phyloP scores from a whole-genome alignment of 2,797 vertebrate species.

The Sylvilagus floridanus region DNA sequence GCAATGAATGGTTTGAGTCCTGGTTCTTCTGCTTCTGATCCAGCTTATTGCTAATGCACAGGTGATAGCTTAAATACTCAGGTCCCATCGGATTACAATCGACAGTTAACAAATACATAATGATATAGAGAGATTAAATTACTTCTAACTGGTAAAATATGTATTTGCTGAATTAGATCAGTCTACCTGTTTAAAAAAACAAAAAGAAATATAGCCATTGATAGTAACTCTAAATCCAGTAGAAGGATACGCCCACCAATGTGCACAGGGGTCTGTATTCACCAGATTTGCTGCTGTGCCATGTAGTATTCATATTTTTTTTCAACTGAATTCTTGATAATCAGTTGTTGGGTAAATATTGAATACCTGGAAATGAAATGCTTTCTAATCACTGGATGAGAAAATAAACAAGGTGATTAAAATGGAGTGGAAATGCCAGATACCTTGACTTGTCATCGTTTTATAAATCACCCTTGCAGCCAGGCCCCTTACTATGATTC shows the following conservation, averaged over 20 bases:
- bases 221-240: not conserved
- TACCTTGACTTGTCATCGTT: not conserved
- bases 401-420: not conserved
- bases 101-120: not conserved
- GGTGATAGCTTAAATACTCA: too few relatives aligned
- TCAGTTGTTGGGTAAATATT: not conserved
- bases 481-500: not conserved
- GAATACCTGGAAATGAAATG: slow-evolving; percentile 9
- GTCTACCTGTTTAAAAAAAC: not conserved
- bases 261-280: not conserved
- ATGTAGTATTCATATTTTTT: not conserved
- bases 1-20: too few relatives aligned
- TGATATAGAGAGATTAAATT: not conserved
- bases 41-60: too few relatives aligned
- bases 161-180: not conserved
- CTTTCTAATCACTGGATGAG: not conserved
- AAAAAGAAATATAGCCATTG: not conserved
- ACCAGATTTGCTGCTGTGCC: not conserved
- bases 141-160: slow-evolving; percentile 46
- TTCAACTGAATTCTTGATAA: not conserved
- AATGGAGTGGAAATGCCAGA: not conserved
- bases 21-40: too few relatives aligned
- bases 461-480: not conserved
- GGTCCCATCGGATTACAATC: not conserved
- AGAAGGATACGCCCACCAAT: not conserved